phyloP scores from a whole-genome alignment of 2,113 vertebrate species.

The Reinhardtius hippoglossoides region DNA sequence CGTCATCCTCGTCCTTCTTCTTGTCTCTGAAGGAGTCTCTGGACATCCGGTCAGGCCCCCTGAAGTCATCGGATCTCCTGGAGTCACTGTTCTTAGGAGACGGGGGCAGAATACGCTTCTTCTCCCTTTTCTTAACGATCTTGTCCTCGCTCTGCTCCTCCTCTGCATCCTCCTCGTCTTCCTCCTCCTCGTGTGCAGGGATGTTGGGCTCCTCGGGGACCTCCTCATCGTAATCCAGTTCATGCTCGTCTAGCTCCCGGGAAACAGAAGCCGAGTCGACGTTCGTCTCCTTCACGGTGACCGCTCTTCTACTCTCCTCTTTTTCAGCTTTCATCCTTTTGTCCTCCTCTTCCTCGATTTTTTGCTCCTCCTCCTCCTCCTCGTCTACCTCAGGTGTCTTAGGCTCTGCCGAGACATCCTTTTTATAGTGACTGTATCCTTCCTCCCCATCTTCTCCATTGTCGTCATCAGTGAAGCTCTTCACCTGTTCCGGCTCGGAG shows the following conservation, averaged over 20 bases:
- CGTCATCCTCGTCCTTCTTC: constrained; percentile 96
- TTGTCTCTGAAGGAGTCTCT: constrained; percentile 89
- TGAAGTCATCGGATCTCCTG: constrained; percentile 69
- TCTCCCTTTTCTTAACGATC: constrained; percentile 75
- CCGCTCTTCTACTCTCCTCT: constrained; percentile 67
- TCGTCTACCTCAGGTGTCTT: constrained; percentile 50
- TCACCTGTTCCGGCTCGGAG: constrained; percentile 83
- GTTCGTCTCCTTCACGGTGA: constrained; percentile 85
- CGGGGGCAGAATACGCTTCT: constrained; percentile 76
- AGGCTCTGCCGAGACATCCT: not conserved
- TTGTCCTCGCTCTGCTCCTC: constrained; percentile 80
- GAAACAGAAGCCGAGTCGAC: constrained; percentile 93
- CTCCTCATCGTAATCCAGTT: constrained; percentile 98
- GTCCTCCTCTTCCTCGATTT: constrained; percentile 61
- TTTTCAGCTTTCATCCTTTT: constrained; percentile 46
- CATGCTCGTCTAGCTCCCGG: constrained; percentile 94
- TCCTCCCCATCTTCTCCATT: constrained; percentile 64
- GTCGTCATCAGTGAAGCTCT: constrained; percentile 52
- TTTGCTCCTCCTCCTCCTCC: constrained; percentile 66
- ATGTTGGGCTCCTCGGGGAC: constrained; percentile 91
- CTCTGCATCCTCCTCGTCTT: constrained; percentile 84
- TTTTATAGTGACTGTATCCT: constrained; percentile 45
- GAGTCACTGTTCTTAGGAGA: constrained; percentile 64
- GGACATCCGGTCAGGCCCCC: constrained; percentile 76
- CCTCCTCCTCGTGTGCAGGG: constrained; percentile 79